Evolutionary conservation across 2,888 invertebrate species (phyloP).

Genomic region (Diogma glabrata): DNA sequence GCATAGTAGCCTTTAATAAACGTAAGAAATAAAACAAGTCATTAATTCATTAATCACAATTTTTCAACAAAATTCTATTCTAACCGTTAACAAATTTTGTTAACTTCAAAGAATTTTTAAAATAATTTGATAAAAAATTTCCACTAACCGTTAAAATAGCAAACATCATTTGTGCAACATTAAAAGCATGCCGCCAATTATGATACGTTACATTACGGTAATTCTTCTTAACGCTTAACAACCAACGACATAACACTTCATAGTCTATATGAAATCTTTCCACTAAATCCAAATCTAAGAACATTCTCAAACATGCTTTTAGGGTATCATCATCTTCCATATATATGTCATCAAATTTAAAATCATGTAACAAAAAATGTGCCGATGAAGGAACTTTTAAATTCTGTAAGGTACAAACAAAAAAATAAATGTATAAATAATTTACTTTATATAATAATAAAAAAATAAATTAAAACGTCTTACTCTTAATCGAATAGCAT

Average conservation of each 20-base stretch:
- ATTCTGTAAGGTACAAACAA: too few relatives aligned
- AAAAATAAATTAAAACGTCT: constrained; percentile 30
- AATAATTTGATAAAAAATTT: neutral
- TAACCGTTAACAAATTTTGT: too few relatives aligned
- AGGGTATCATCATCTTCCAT: constrained; percentile 83
- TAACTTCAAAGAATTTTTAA: neutral
- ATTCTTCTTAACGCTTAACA: constrained; percentile 87
- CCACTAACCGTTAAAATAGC: constrained; percentile 73
- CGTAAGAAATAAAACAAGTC: too few relatives aligned
- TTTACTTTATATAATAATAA: neutral
- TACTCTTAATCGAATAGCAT: constrained; percentile 76
- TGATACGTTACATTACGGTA: constrained; percentile 91
- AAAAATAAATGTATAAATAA: constrained; percentile 9
- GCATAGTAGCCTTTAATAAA: too few relatives aligned
- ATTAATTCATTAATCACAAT: too few relatives aligned
- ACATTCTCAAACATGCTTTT: constrained; percentile 87
- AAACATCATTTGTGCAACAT: constrained; percentile 97
- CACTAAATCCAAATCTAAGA: constrained; percentile 84
- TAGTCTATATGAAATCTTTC: constrained; percentile 89
- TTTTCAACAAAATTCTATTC: too few relatives aligned
- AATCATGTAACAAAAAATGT: constrained; percentile 71
- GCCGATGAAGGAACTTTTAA: constrained; percentile 77
- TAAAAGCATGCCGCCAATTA: constrained; percentile 95
- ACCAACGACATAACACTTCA: constrained; percentile 80
- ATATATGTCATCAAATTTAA: constrained; percentile 81